Conservation (phyloP, 2,797 vertebrate genomes). For the Enoplosus armatus region DNA sequence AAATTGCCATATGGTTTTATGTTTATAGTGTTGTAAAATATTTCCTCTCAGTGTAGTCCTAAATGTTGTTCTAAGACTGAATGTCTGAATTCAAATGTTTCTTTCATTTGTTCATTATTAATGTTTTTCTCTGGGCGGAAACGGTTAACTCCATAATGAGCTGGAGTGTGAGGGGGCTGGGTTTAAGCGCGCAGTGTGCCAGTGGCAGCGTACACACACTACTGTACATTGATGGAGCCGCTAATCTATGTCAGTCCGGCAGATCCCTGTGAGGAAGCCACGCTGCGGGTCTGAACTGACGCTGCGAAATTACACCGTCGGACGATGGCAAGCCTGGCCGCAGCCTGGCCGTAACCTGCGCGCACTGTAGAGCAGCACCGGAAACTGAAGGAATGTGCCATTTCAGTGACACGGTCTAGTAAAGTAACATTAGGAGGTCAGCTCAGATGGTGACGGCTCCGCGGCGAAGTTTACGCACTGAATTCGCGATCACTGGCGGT, state of each 20-base stretch:
- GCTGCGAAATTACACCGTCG: conserved; percentile 61
- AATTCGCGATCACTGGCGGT: conserved; percentile 45
- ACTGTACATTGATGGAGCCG: conserved; percentile 83
- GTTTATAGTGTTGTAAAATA: neutral
- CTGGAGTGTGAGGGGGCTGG: conserved; percentile 81
- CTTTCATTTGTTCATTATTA: conserved; percentile 21
- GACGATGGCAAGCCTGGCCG: conserved; percentile 65
- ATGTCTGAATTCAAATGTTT: neutral
- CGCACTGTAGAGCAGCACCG: conserved; percentile 14
- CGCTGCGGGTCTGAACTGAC: conserved; percentile 70
- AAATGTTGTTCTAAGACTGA: neutral
- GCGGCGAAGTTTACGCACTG: conserved; percentile 72
- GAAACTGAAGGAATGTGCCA: conserved; percentile 79
- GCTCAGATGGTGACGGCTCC: conserved; percentile 37
- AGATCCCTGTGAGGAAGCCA: conserved; percentile 68
- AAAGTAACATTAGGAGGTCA: conserved; percentile 58
- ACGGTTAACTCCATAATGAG: conserved; percentile 83
- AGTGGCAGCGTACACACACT: conserved; percentile 56
- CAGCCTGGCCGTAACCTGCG: conserved; percentile 30
- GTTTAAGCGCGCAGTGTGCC: conserved; percentile 80
- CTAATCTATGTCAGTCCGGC: conserved; percentile 77
- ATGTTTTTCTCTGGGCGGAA: conserved; percentile 71
- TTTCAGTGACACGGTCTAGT: conserved; percentile 50
- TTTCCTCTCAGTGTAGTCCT: neutral
- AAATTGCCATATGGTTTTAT: neutral